Percentiles rank a stretch among this genome's conserved stretches.
Evolutionary conservation across 2,888 invertebrate genomes (phyloP).

Genomic region (Idaea biselata): DNA sequence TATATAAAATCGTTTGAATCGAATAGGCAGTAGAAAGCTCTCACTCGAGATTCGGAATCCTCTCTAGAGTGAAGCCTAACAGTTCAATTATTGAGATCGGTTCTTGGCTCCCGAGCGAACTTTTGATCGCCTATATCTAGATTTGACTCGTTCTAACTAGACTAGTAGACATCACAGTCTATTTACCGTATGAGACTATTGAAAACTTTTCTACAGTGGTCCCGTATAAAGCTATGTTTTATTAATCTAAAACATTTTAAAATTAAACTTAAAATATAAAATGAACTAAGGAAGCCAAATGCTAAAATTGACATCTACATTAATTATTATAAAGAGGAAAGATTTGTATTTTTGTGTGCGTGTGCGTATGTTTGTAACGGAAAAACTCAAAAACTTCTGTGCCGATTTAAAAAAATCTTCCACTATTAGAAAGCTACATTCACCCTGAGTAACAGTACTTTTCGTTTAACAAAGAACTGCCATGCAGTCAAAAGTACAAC

Average conservation of each 20-base stretch:
- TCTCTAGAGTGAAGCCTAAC: slow-evolving; percentile 47
- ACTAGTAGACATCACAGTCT: slow-evolving; percentile 54
- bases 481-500: too few relatives aligned
- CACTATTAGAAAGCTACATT: too few relatives aligned
- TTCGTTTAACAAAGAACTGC: too few relatives aligned
- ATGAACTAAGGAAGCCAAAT: too few relatives aligned
- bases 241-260: neutral
- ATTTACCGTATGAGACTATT: slow-evolving; percentile 68
- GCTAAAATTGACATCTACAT: too few relatives aligned
- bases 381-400: too few relatives aligned
- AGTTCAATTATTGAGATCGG: slow-evolving; percentile 56
- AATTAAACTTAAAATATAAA: too few relatives aligned
- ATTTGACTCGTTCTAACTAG: slow-evolving; percentile 73
- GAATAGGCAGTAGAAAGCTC: slow-evolving; percentile 1
- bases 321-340: too few relatives aligned
- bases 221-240: slow-evolving; percentile 15
- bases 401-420: too few relatives aligned
- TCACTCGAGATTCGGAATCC: slow-evolving; percentile 17
- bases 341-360: too few relatives aligned
- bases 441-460: too few relatives aligned
- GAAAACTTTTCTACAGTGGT: slow-evolving; percentile 59
- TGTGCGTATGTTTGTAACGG: too few relatives aligned
- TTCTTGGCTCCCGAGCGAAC: slow-evolving; percentile 35
- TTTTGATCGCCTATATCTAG: slow-evolving; percentile 60
- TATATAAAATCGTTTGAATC: neutral